Evolutionary conservation across 2,888 invertebrate genomes (phyloP).

Genomic region (Onthophagus sagittarius): DNA sequence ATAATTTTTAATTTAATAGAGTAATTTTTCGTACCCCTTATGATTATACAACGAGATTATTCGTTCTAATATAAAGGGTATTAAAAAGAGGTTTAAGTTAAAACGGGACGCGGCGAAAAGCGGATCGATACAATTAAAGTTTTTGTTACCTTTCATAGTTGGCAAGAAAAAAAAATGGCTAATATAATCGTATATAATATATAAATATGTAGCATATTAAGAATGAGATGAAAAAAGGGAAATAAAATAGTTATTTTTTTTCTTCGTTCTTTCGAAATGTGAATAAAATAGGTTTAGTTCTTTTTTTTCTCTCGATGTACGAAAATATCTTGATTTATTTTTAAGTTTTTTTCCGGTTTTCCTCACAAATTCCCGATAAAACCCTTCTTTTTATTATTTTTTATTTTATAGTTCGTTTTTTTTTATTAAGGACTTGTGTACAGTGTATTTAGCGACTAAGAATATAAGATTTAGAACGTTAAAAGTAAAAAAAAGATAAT

Average conservation of each 20-base stretch:
- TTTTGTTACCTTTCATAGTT: conserved; percentile 27
- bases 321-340: conserved; percentile 26
- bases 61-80: too few relatives aligned
- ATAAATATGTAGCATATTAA: not conserved
- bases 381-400: not conserved
- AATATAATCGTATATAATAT: conserved; percentile 10
- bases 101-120: not conserved
- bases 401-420: not conserved
- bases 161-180: conserved; percentile 19
- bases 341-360: conserved; percentile 39
- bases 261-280: not conserved
- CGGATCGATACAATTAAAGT: not conserved
- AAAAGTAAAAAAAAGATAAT: conserved; percentile 41
- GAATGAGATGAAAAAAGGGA: not conserved
- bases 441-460: conserved; percentile 51
- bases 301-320: conserved; percentile 13
- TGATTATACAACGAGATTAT: too few relatives aligned
- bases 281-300: not conserved
- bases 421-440: conserved; percentile 44
- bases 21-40: too few relatives aligned
- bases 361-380: not conserved
- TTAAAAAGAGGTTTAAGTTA: too few relatives aligned
- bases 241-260: not conserved
- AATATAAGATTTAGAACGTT: conserved; percentile 35
- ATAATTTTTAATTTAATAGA: too few relatives aligned